Base-by-base conservation (phyloP, 1,140 invertebrate species). In the Eumeta japonica region DNA sequence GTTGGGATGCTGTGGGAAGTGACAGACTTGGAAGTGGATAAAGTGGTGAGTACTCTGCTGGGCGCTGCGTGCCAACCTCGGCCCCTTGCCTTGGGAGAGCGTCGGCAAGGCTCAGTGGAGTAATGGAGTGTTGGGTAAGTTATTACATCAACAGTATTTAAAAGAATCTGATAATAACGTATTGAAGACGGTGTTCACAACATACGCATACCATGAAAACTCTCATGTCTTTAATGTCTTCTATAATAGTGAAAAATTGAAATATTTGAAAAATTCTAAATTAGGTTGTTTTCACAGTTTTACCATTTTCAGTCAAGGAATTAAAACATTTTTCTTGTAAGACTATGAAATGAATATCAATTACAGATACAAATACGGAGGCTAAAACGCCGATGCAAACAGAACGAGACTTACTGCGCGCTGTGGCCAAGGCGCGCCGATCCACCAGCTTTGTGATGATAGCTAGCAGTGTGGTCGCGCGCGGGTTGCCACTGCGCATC, bases 1-100 rank as follows among this genome's bases (percentile, higher is more conserved):
- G 67, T 92, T 14, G 88, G 86, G 17, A 89, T 87, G 80, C 68
- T 91, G 27, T 93, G 89, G 88, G 83, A 87, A 61, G 85, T 92
- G 13, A 92, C 89, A 0, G 89, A 91, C 64, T 62, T 79, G 20
- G 88, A 90, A 54, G 88, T 87, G 45, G 89, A 93, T 70, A 77
- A 79, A 39, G 79, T 90, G 53, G 81, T 85, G 1, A 78, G 81
- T 28, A 67, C 77, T 39, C 76, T 90, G 44, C 60, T 90, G 34
- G 79, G 83, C 33, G 70, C 72, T 86, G 82, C 79, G 67, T 88
- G 37, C 80, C 83, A 10, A 78, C 79, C 0, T 41, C 45, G 7
- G 72, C 62, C 43, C 60, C 2, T 50, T 52, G 31, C 61, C 76
- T 16, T 83, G 82, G 82, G 58, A 65, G 10, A 38, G 58, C 28